A percentile compares a stretch with the other conserved stretches of the same genome.
These are phyloP conservation scores for Thaumetopoea pityocampa DNA, from an alignment of 1,140 invertebrate species.

Conservation along the genomic window DNA sequence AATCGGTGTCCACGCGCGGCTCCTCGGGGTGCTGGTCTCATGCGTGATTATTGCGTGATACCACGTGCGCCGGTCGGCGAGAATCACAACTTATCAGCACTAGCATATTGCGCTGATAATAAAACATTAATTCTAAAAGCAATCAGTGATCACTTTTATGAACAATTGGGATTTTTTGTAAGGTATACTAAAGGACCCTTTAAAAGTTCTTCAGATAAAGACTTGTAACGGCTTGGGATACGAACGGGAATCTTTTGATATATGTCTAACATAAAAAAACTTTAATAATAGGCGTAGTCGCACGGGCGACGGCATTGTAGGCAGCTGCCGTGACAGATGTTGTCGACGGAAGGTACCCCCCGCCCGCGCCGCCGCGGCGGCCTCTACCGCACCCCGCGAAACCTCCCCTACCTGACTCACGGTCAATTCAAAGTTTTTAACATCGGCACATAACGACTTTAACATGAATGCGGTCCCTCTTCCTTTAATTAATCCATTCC, in stretches of 20 bases:
- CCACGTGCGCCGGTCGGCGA: too few species aligned
- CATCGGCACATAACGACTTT: constrained; percentile 27
- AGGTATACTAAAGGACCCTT: too few species aligned
- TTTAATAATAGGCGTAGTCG: constrained; percentile 65
- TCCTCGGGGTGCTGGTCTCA: constrained; percentile 13
- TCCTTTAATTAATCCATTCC: constrained; percentile 31
- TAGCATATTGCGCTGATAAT: too few species aligned
- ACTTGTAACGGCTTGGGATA: background rate
- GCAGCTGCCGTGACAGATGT: constrained; percentile 70
- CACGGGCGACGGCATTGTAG: constrained; percentile 54
- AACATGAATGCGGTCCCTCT: constrained; percentile 22
- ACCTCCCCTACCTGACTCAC: constrained; percentile 53
- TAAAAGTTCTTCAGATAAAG: too few species aligned
- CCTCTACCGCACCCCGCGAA: constrained; percentile 20
- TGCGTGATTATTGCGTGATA: constrained; percentile 8
- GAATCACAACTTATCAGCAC: too few species aligned
- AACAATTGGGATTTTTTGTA: too few species aligned
- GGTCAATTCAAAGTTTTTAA: constrained; percentile 34
- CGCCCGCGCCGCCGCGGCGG: constrained; percentile 17
- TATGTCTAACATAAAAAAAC: constrained; percentile 41
- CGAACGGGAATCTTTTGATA: constrained; percentile 40
- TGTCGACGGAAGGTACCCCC: constrained; percentile 50
- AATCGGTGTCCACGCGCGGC: constrained; percentile 18
- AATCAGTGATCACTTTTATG: too few species aligned
- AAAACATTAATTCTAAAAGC: too few species aligned